These are phyloP conservation scores for Proctacanthus coquilletti DNA, from an alignment of 1,140 invertebrate species.

Conservation along the genomic window DNA sequence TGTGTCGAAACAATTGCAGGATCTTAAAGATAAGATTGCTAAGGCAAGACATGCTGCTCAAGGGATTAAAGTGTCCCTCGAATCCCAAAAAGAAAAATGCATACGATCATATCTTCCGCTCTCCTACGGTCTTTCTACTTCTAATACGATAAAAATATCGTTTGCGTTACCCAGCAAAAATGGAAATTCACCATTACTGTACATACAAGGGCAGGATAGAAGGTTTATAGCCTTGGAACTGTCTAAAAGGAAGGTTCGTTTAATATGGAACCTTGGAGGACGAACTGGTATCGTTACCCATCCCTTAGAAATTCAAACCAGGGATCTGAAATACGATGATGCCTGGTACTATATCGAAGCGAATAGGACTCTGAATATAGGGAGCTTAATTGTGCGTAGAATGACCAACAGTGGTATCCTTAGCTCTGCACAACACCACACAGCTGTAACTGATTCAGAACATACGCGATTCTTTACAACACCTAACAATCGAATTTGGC, in stretches of 20 bases:
- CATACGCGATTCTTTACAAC: conserved; percentile 23
- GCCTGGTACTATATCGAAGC: conserved; percentile 60
- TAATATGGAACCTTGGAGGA: conserved; percentile 63
- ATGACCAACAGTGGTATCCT: conserved; percentile 26
- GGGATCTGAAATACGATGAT: conserved; percentile 41
- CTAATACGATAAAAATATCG: conserved; percentile 50
- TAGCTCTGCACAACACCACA: conserved; percentile 11
- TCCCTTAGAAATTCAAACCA: conserved; percentile 38
- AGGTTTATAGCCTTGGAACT: conserved; percentile 72
- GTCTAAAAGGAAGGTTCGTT: conserved; percentile 53
- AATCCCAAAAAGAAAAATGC: conserved; percentile 46
- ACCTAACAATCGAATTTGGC: conserved; percentile 35
- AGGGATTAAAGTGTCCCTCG: conserved; percentile 68
- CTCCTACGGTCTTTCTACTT: conserved; percentile 47
- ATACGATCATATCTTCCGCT: conserved; percentile 51
- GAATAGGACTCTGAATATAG: conserved; percentile 36
- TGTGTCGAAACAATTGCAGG: conserved; percentile 42
- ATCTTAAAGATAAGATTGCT: conserved; percentile 54
- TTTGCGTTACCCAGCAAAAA: conserved; percentile 41
- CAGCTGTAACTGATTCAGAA: conserved; percentile 17
- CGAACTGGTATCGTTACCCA: conserved; percentile 47
- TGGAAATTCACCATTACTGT: conserved; percentile 29
- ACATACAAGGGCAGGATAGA: conserved; percentile 31
- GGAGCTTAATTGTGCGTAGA: conserved; percentile 19
- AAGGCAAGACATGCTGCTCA: conserved; percentile 67